A percentile compares a stretch with the other conserved stretches of the same genome.
Conservation (phyloP, 2,888 invertebrate species). For the Perdita meconis region DNA sequence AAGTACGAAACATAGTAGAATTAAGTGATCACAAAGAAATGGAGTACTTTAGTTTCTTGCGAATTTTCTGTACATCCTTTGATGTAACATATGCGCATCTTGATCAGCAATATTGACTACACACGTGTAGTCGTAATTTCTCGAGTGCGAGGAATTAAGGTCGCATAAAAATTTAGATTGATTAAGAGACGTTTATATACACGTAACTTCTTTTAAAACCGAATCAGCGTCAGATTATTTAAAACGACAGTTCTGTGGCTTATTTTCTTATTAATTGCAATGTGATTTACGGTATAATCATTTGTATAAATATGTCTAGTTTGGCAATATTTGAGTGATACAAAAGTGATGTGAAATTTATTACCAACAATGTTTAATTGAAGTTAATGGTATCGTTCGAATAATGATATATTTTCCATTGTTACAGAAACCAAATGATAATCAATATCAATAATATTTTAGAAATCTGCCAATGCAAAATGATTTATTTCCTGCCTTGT, state of each 20-base stretch:
- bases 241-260: slow-evolving; percentile 35
- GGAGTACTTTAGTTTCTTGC: slow-evolving; percentile 62
- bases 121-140: slow-evolving; percentile 39
- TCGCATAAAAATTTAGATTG: slow-evolving; percentile 46
- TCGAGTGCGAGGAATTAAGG: slow-evolving; percentile 34
- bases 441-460: slow-evolving; percentile 2
- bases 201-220: slow-evolving; percentile 45
- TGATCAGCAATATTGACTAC: slow-evolving; percentile 47
- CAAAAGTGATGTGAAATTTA: slow-evolving; percentile 2
- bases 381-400: slow-evolving; percentile 1
- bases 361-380: slow-evolving; percentile 5
- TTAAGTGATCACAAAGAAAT: slow-evolving; percentile 45
- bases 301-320: background rate
- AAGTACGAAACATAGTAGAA: slow-evolving; percentile 35
- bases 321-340: background rate
- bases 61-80: slow-evolving; percentile 49
- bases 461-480: background rate
- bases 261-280: slow-evolving; percentile 19
- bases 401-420: slow-evolving; percentile 29
- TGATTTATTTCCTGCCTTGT: background rate
- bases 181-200: slow-evolving; percentile 33
- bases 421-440: background rate
- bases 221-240: slow-evolving; percentile 27
- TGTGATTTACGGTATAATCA: background rate
- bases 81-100: slow-evolving; percentile 48